These are phyloP conservation scores for Melospiza georgiana DNA, from an alignment of 2,113 vertebrate species.

Conservation along the genomic window DNA sequence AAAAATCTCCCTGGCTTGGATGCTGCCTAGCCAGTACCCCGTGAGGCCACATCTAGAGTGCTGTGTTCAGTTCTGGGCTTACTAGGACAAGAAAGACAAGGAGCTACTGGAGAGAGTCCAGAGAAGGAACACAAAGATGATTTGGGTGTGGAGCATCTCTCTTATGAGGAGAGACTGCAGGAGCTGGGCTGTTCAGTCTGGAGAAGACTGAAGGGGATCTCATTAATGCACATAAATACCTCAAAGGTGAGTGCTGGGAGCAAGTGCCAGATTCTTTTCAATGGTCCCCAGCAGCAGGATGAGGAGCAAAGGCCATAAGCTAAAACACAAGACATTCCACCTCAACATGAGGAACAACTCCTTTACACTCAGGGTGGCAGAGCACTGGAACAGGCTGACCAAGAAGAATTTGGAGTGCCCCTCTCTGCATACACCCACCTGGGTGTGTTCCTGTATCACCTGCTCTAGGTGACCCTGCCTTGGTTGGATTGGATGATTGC, in stretches of 20 bases:
- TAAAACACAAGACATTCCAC: background rate
- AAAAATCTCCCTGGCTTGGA: background rate
- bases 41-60: background rate
- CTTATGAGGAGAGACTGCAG: background rate
- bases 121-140: background rate
- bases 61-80: background rate
- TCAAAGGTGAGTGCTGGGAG: background rate
- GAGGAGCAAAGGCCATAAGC: background rate
- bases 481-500: background rate
- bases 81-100: background rate
- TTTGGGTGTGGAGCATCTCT: background rate
- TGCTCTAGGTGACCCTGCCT: background rate
- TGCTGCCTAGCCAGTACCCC: background rate
- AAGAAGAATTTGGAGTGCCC: background rate
- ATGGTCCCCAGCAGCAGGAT: background rate
- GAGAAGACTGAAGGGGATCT: background rate
- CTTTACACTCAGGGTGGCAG: background rate
- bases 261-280: background rate
- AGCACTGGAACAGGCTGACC: background rate
- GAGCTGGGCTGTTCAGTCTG: background rate
- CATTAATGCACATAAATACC: background rate
- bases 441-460: background rate
- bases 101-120: background rate
- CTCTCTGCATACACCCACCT: background rate
- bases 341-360: background rate